A percentile compares a stretch with the other conserved stretches of the same genome.
Conservation (phyloP, 2,113 vertebrate genomes). For the Semicossyphus pulcher region DNA sequence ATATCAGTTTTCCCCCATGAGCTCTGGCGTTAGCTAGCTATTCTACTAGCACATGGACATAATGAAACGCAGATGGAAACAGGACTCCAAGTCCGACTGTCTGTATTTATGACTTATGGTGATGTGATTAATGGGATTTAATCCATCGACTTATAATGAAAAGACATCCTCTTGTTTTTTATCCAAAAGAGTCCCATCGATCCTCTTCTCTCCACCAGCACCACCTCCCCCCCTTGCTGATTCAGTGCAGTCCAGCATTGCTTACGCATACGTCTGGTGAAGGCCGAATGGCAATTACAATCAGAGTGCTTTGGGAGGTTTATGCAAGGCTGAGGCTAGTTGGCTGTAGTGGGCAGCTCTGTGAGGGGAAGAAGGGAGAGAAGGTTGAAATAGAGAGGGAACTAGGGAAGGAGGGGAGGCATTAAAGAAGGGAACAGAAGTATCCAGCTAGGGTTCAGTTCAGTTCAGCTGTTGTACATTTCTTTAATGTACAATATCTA, state of each 20-base stretch:
- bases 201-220: conserved; percentile 36
- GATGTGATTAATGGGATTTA: conserved; percentile 61
- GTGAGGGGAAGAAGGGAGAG: not conserved
- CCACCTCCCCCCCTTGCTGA: conserved; percentile 32
- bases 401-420: not conserved
- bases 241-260: conserved; percentile 50
- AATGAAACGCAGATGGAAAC: not conserved
- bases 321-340: conserved; percentile 6
- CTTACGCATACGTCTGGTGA: conserved; percentile 40
- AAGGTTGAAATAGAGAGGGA: too few species aligned
- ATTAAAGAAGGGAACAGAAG: too few species aligned
- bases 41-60: not conserved
- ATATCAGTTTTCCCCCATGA: not conserved
- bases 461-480: too few species aligned
- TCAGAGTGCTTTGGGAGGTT: conserved; percentile 37
- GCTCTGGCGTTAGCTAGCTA: not conserved
- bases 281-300: conserved; percentile 33
- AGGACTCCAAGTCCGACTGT: not conserved
- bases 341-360: not conserved
- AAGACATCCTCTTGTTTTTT: conserved; percentile 68
- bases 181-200: conserved; percentile 59
- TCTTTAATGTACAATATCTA: not conserved
- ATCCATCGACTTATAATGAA: conserved; percentile 71
- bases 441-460: too few species aligned
- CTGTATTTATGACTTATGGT: conserved; percentile 16